Evolutionary conservation across 2,797 vertebrate species (phyloP).

Genomic region (Avahi laniger): DNA sequence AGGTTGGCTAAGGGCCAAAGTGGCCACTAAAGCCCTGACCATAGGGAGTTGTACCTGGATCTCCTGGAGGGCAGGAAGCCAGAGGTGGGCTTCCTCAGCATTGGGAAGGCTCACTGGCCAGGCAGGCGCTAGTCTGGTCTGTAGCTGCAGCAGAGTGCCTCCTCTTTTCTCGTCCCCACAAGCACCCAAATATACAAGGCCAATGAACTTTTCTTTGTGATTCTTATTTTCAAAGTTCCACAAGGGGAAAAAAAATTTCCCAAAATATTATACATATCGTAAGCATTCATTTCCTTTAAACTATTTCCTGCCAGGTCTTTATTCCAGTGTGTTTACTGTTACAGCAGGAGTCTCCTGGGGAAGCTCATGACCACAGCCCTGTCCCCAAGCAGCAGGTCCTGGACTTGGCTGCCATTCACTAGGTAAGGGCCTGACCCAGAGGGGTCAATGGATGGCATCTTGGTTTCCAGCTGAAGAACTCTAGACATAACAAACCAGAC

Average conservation of each 20-base stretch:
- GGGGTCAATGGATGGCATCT: background rate
- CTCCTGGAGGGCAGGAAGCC: background rate
- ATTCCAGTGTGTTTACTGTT: background rate
- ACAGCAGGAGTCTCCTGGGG: background rate
- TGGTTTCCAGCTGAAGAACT: background rate
- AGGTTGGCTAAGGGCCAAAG: background rate
- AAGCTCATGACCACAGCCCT: fast-evolving
- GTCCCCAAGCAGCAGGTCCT: background rate
- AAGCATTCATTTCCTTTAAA: background rate
- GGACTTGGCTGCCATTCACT: background rate
- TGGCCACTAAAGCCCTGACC: background rate
- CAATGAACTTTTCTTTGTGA: background rate
- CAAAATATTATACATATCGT: background rate
- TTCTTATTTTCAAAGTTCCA: background rate
- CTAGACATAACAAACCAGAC: background rate
- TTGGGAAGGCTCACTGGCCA: background rate
- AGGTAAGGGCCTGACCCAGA: fast-evolving
- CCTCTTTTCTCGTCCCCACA: background rate
- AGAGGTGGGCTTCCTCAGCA: background rate
- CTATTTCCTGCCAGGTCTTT: background rate
- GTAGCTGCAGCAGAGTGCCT: background rate
- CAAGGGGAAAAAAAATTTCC: background rate
- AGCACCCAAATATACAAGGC: background rate
- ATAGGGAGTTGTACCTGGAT: background rate
- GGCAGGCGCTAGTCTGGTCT: fast-evolving